Evolutionary conservation across 2,797 vertebrate genomes (phyloP), one percentile per base, ranked within the genome.

Genomic region (Mus minutoides): DNA sequence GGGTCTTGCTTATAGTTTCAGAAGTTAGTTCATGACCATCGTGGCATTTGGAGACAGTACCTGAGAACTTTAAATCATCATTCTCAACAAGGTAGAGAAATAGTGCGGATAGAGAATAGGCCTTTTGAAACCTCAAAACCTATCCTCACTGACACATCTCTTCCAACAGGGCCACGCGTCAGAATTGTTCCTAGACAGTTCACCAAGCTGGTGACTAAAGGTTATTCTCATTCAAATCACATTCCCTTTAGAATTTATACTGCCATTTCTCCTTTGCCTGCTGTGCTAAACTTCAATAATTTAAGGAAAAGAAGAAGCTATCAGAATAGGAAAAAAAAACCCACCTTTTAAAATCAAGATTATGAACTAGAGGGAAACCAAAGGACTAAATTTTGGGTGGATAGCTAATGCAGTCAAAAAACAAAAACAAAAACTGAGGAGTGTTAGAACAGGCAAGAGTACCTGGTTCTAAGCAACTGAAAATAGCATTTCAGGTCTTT

Each of bases 271-370:
- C 54, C n/a, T 56, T 37, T 58, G 69, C n/a, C 54, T 34, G 24
- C 7, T 58, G 10, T 22, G 24, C 17, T 75, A 54, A 56, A 19
- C 17, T 43, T 75, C 52, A 88, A 4, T 43, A 71, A 87, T 4
- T 19, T 37, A 88, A 56, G 86, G 34, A n/a, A 71, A 71, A 87
- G 49, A 94, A 10, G 31, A 96, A 71, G 54, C 46, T 88, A 11
- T 93, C 94, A 91, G 69, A 90, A 58, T 13, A 95, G 19, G 31
- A 76, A 92, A 88, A n/a, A 84, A 64, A 60, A 89, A 64, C 94
- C 78, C 60, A 29, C 78, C 52, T 95, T 34, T 87, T 12, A 75
- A 88, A 73, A 79, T n/a, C 69, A 96, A 89, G 67, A 92, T 93
- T 94, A 77, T 93, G 62, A 94, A 49, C 88, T 58, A 77, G 84